A percentile compares a stretch with the other conserved stretches of the same genome.
These are phyloP conservation scores for Ptychochromis oligacanthus DNA, from an alignment of 2,113 vertebrate genomes.

Conservation along the genomic window DNA sequence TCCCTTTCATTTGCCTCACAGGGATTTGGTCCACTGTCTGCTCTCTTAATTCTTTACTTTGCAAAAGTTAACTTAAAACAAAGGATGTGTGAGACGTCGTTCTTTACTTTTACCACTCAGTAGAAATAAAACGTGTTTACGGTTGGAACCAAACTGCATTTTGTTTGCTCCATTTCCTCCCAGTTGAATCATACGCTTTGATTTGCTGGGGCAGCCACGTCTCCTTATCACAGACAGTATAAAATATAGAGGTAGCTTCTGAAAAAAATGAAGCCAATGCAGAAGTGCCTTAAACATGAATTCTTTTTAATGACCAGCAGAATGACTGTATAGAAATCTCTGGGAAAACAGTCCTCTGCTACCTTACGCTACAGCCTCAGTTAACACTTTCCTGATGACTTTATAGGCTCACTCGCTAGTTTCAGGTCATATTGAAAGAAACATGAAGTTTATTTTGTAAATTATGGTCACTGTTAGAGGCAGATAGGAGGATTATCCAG, in stretches of 20 bases:
- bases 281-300: background rate
- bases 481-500: background rate
- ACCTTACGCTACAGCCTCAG: background rate
- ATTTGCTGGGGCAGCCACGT: background rate
- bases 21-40: rapidly evolving
- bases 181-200: background rate
- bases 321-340: background rate
- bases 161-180: too few species aligned
- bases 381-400: too few species aligned
- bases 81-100: background rate
- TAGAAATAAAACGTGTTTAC: too few species aligned
- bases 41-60: background rate
- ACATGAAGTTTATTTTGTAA: background rate
- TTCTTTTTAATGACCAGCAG: background rate
- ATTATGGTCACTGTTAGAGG: background rate
- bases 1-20: background rate
- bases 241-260: rapidly evolving
- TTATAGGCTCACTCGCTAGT: rapidly evolving
- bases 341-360: background rate
- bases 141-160: too few species aligned
- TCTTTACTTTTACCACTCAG: background rate
- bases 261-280: too few species aligned
- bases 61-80: background rate
- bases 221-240: background rate
- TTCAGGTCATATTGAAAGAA: background rate